Base-by-base conservation (phyloP, 2,797 vertebrate species). In the Jordanella pulchra region DNA sequence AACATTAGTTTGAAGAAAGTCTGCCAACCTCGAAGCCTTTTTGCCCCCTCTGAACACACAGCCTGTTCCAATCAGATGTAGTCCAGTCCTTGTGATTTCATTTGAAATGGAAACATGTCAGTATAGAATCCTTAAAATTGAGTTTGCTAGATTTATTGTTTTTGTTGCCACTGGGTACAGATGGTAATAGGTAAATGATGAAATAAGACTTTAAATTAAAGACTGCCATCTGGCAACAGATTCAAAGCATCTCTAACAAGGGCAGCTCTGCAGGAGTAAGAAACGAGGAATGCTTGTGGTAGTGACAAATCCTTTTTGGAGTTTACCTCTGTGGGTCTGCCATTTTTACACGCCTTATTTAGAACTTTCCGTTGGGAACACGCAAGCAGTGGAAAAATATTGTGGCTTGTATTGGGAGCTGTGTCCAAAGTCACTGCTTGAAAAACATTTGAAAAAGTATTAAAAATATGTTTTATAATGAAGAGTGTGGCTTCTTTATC, bases 101-200 rank as follows among this genome's bases (percentile, higher is more conserved):
- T 87, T 87, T 86, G 77, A 81, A 84, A 86, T 88, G 84, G 84
- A 92, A 91, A 89, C 83, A 86, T 85, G 82, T 89, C 89, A 82
- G 75, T 48, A 32, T 58, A 65, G 73, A 89, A 88, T 88, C 83
- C 66, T 84, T 85, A 79, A 70, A 85, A 69, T 82, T 61, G 45
- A 56, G 75, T 86, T 84, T 77, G 69, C 65, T 32, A 73, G 73
- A 87, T 88, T 77, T 85, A 87, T 87, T 80, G 50, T 84, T 67
- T 84, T 83, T 50, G 61, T 71, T 75, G 70, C 65, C 83, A 63
- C 53, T 0, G 70, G 81, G 77, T 81, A 80, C 67, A 75, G 79
- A 86, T 72, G 81, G 84, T 85, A 83, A 81, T 71, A 80, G 78
- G 87, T 86, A 80, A 86, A 87, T 90, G 86, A 86, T 83, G 73